Base-by-base conservation (phyloP, 1,140 invertebrate species). In the Harlomillsia oculata region DNA sequence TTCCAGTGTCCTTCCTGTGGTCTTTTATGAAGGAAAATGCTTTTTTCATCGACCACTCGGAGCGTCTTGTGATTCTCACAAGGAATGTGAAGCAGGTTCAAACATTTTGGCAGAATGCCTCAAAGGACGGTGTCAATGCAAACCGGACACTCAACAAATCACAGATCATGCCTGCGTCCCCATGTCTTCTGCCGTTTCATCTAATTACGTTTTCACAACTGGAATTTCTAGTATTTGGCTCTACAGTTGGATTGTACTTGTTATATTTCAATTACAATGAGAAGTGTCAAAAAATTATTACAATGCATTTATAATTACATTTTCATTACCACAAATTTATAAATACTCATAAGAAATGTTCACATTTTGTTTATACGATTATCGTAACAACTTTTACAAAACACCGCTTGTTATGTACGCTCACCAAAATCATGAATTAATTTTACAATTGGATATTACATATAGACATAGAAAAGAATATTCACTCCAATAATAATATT, bases 41-140 rank as follows among this genome's bases (percentile, higher is more conserved):
- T 62, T 53, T 43, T 59, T 62, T 41, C 56, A 56, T 23, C 36
- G 60, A 9, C 56, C 56, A 37, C 30, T 65, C 14, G 63, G 59
- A 3, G 26, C 46, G 4, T 36, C 41, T 8, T 65, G 63, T 28
- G 53, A 54, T 14, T 21, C 32, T 4, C 16, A 60, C 48, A 32
- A 23, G 8, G 57, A 63, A 41, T 63, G 62, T 29, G 34, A 57
- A 28, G 56, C 62, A 13, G 53, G 48, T 3, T 46, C 34, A 21
- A 55, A 55, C 45, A 39, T 25, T 34, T 41, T 40, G 1, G 52
- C 61, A 36, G 56, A 59, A 23, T 63, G 61, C 37, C 23, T 43
- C 46, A 18, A 44, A 28, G 57, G 57, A 21, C 53, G 40, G 54
- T 60, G 57, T 40, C 55, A 53, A 45, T 62, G 60, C 51, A 18